These are phyloP conservation scores for Homarus americanus DNA, from an alignment of 1,140 invertebrate species.

Conservation along the genomic window DNA sequence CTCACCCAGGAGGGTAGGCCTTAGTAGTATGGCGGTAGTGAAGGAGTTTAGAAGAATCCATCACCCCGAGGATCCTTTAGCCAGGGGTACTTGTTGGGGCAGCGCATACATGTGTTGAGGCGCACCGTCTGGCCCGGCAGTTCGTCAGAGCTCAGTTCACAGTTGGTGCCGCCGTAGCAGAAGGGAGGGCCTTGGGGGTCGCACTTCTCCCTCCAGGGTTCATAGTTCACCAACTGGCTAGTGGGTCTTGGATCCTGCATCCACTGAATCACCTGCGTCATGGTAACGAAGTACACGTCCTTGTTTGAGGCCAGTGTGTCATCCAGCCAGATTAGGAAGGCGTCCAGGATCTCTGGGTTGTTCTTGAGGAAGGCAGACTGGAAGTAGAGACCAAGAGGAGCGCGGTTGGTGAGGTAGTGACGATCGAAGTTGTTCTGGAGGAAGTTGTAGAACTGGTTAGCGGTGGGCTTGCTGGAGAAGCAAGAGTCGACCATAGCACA, in stretches of 20 bases:
- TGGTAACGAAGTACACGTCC: constrained; percentile 98
- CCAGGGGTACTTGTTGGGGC: constrained; percentile 96
- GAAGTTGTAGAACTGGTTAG: constrained; percentile 97
- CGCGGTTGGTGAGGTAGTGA: constrained; percentile 95
- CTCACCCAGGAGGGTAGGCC: not conserved
- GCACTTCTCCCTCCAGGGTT: constrained; percentile 96
- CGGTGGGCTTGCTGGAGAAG: constrained; percentile 91
- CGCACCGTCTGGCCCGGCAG: constrained; percentile 95
- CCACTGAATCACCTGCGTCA: constrained; percentile 98
- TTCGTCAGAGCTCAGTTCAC: constrained; percentile 94
- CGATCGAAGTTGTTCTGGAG: constrained; percentile 97
- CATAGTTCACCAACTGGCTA: constrained; percentile 92
- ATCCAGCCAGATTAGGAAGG: constrained; percentile 96
- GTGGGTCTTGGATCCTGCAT: constrained; percentile 94
- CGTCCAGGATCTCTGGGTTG: constrained; percentile 94
- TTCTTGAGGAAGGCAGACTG: constrained; percentile 97
- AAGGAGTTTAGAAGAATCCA: constrained; percentile 57
- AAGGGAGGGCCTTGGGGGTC: constrained; percentile 86
- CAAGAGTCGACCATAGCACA: constrained; percentile 98
- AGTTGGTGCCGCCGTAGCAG: constrained; percentile 83
- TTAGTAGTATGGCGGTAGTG: not conserved
- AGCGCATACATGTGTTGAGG: constrained; percentile 94
- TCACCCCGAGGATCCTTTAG: constrained; percentile 92
- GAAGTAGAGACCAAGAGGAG: constrained; percentile 95
- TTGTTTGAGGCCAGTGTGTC: constrained; percentile 91